Evolutionary conservation across 64 coral and sea anemone genomes (phyloP), one percentile per base, ranked within the genome.

Genomic region (Hydrozoanthus tunicans): DNA sequence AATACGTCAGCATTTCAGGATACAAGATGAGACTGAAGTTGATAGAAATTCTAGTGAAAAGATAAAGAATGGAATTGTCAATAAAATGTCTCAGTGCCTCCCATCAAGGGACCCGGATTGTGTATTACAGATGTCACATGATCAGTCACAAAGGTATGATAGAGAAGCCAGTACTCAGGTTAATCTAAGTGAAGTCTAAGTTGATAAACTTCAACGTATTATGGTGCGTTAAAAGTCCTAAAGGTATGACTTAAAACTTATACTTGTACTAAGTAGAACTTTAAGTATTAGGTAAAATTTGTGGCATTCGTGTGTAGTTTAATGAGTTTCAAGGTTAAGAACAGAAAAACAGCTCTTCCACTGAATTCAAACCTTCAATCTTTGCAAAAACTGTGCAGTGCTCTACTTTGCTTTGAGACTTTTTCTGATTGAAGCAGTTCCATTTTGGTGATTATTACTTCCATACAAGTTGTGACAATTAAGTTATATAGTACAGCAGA

Each of bases 91-190:
- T 59, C 67, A 15, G 23, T 9, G 13, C 83, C 83, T 73, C 1
- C 83, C 83, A 9, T 54, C 83, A 73, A 53, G 68, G 52, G 23
- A 60, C 64, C 17, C 20, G 12, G 53, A 68, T 59, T 8, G 5
- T 69, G 83, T 86, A 12, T 54, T 86, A 27, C 54, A 58, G 83
- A 32, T 86, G 54, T 86, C 83, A 86, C 67, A 26, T 60, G 68
- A 73, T 32, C 5, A 59, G 12, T 71, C n/a, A 14, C 62, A 83
- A 13, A 86, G 69, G 83, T 86, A 86, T 24, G 62, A 13, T 56
- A 68, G 6, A 54, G 17, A 56, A 24, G 8, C 4, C 58, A 3
- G 14, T 80, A 59, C 3, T 3, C 58, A 60, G 60, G 7, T 68
- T 2, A 59, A 80, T 60, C 25, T 80, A 9, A 75, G 25, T 75